A percentile compares a stretch with the other conserved stretches of the same genome.
These are phyloP conservation scores for Leucosticte australis DNA, from an alignment of 2,113 vertebrate species.

Conservation along the genomic window DNA sequence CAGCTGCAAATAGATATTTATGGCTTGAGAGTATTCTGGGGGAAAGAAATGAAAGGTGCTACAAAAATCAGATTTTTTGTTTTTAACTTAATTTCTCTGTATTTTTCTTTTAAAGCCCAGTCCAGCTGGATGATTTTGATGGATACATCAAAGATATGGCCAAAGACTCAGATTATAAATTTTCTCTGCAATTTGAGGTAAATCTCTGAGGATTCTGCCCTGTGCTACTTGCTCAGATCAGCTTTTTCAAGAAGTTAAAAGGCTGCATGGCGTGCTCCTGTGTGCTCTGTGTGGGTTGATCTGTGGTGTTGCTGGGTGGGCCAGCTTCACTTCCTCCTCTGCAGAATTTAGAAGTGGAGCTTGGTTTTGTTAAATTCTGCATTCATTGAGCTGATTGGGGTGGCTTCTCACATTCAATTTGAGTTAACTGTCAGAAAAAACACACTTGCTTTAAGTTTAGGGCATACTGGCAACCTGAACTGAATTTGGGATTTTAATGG, in stretches of 20 bases:
- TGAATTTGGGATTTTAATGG: not conserved
- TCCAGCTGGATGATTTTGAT: slow-evolving; percentile 95
- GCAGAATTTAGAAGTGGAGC: not conserved
- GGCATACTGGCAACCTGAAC: not conserved
- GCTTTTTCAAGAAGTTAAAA: not conserved
- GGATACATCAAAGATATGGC: slow-evolving; percentile 95
- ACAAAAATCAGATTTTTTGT: not conserved
- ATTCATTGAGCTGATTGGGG: not conserved
- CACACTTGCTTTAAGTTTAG: not conserved
- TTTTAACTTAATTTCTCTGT: not conserved
- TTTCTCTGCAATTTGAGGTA: slow-evolving; percentile 98
- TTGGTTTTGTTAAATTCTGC: not conserved
- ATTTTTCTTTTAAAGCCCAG: slow-evolving; percentile 76
- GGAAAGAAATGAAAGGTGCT: not conserved
- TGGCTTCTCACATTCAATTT: not conserved
- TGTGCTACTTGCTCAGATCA: not conserved
- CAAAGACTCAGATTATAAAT: slow-evolving; percentile 97
- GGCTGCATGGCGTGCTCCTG: not conserved
- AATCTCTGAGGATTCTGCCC: not conserved
- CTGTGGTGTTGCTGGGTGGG: not conserved
- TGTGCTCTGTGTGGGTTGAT: not conserved
- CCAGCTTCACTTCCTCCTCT: not conserved
- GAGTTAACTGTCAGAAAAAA: not conserved
- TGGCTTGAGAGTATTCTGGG: not conserved
- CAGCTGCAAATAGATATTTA: not conserved